Evolutionary conservation across 2,113 vertebrate genomes (phyloP).

Genomic region (Saimiri boliviensis): DNA sequence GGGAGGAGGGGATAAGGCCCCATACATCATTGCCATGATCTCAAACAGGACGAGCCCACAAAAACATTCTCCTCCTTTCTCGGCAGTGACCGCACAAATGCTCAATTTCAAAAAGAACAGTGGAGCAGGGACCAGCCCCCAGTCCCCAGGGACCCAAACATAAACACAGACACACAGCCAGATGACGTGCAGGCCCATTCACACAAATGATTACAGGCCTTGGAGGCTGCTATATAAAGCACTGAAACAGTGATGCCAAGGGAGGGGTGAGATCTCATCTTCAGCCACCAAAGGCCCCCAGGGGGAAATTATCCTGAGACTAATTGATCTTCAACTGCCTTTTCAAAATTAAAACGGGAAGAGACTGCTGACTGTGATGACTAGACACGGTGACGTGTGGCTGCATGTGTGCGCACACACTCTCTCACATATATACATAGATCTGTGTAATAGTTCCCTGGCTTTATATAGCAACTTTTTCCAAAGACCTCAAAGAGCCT

Average conservation of each 20-base stretch:
- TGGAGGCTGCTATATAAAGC: neutral
- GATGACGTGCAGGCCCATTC: neutral
- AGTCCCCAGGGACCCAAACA: neutral
- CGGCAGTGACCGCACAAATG: neutral
- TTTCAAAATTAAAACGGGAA: neutral
- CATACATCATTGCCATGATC: neutral
- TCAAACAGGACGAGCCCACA: neutral
- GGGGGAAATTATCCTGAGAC: neutral
- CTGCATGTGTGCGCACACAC: neutral
- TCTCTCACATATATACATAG: neutral
- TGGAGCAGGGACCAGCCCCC: neutral
- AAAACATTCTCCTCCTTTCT: neutral
- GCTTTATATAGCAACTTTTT: conserved; percentile 15
- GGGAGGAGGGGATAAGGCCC: neutral
- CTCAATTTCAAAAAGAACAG: neutral
- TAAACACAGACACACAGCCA: neutral
- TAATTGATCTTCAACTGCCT: neutral
- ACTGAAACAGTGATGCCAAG: fast-evolving
- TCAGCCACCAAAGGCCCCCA: neutral
- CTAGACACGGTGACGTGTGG: neutral
- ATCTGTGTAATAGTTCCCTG: neutral
- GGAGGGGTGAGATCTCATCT: neutral
- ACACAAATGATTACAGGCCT: neutral
- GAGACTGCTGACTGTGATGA: neutral
- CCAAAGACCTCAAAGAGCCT: conserved; percentile 55